Percentiles rank a stretch among this genome's conserved stretches.
phyloP scores from a whole-genome alignment of 35 echinoderm and acorn worm genomes.

The Patiria miniata region DNA sequence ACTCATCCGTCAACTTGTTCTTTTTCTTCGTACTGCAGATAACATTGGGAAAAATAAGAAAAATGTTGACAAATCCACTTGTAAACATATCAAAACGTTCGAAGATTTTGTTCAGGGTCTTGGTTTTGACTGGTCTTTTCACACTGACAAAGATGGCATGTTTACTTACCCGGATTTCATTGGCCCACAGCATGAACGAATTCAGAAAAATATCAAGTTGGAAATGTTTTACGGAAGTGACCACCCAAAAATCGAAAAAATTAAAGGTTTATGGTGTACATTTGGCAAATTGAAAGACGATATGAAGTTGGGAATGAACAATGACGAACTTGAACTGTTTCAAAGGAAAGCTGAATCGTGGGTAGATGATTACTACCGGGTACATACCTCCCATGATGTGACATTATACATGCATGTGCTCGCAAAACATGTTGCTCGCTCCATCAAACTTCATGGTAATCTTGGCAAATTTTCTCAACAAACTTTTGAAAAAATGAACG shows the following conservation, averaged over 20 bases:
- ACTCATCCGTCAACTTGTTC: conserved; percentile 41
- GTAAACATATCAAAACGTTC: conserved; percentile 42
- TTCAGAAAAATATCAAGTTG: conserved; percentile 43
- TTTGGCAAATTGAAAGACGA: conserved; percentile 9
- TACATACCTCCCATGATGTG: conserved; percentile 33
- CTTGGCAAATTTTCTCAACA: conserved; percentile 9
- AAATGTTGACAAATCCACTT: conserved; percentile 30
- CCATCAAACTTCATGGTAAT: conserved; percentile 43
- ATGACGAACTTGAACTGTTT: neutral
- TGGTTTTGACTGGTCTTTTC: conserved; percentile 49
- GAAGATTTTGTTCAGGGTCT: conserved; percentile 37
- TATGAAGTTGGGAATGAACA: neutral
- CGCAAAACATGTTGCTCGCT: conserved; percentile 46
- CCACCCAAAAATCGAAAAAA: conserved; percentile 6
- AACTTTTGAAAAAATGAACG: conserved; percentile 42
- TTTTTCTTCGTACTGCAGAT: conserved; percentile 19
- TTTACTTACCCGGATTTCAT: conserved; percentile 32
- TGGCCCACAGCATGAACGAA: conserved; percentile 51
- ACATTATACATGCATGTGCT: conserved; percentile 57
- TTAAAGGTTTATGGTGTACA: conserved; percentile 14
- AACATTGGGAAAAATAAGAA: conserved; percentile 45
- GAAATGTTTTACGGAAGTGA: conserved; percentile 14
- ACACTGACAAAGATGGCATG: conserved; percentile 26
- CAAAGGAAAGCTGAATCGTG: conserved; percentile 3
- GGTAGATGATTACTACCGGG: conserved; percentile 29